Conservation (phyloP, 1,140 invertebrate genomes). For the Melitaea cinxia region DNA sequence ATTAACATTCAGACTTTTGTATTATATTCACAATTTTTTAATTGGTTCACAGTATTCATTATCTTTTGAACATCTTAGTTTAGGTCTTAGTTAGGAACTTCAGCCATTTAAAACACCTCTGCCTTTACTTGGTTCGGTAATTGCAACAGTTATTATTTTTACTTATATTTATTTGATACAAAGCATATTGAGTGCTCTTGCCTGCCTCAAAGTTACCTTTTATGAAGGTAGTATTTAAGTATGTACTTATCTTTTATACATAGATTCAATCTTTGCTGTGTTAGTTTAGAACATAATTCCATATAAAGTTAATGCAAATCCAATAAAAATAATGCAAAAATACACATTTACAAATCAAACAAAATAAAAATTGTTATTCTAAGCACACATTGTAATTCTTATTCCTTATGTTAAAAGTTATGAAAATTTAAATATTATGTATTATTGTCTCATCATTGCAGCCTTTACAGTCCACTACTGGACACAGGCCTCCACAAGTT, state of each 20-base stretch:
- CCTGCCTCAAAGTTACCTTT: slow-evolving; percentile 62
- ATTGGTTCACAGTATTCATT: slow-evolving; percentile 63
- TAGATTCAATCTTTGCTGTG: slow-evolving; percentile 16
- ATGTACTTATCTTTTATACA: slow-evolving; percentile 48
- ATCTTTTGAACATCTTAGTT: slow-evolving; percentile 49
- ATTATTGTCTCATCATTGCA: too few species aligned
- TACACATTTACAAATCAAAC: too few species aligned
- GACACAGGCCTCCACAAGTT: too few species aligned
- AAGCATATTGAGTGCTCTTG: slow-evolving; percentile 57
- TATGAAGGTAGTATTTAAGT: slow-evolving; percentile 50
- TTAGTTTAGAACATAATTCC: background rate
- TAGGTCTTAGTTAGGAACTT: slow-evolving; percentile 57
- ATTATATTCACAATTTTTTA: slow-evolving; percentile 64
- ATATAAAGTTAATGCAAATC: background rate
- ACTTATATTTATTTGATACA: slow-evolving; percentile 44
- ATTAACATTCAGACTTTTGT: slow-evolving; percentile 51
- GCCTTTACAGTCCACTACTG: too few species aligned
- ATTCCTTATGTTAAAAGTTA: too few species aligned
- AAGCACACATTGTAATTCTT: too few species aligned
- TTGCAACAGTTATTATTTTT: slow-evolving; percentile 40
- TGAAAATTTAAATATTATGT: too few species aligned
- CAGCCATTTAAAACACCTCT: slow-evolving; percentile 60
- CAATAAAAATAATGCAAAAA: too few species aligned
- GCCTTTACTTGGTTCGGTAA: slow-evolving; percentile 44
- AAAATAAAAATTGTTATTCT: too few species aligned